A percentile compares a stretch with the other conserved stretches of the same genome.
These are phyloP conservation scores for Volucella bombylans DNA, from an alignment of 2,888 invertebrate species.

Conservation along the genomic window DNA sequence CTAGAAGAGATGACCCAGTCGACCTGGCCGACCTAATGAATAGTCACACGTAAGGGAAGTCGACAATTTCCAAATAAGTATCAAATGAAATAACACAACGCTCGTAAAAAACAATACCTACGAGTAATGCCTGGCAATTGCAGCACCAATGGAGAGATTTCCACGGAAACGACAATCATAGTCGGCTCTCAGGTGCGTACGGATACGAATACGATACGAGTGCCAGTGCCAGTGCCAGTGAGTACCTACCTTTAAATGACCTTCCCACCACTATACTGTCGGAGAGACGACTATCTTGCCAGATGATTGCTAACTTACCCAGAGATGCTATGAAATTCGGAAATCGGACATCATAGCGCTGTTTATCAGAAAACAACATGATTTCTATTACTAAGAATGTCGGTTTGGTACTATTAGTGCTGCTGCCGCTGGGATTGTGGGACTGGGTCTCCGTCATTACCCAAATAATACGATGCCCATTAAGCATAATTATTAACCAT, in stretches of 20 bases:
- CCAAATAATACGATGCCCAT: conserved; percentile 71
- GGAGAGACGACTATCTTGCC: conserved; percentile 1
- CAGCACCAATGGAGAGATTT: conserved; percentile 18
- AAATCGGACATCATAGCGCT: conserved; percentile 67
- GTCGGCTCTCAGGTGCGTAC: conserved; percentile 12
- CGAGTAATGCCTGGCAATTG: not conserved
- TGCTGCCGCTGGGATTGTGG: too few species aligned
- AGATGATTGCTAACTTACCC: conserved; percentile 44
- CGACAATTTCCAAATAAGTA: conserved; percentile 71
- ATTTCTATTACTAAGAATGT: conserved; percentile 45
- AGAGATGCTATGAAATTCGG: conserved; percentile 59
- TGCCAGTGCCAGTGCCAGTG: not conserved
- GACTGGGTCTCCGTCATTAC: conserved; percentile 65
- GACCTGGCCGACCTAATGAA: conserved; percentile 65
- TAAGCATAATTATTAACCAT: conserved; percentile 73
- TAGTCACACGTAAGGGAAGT: conserved; percentile 70
- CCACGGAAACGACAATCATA: conserved; percentile 52
- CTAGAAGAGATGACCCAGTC: conserved; percentile 52
- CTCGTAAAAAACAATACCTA: conserved; percentile 38
- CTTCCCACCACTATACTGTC: conserved; percentile 44
- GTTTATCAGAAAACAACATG: conserved; percentile 66
- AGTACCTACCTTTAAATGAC: conserved; percentile 41
- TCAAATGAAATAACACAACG: conserved; percentile 54
- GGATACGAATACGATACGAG: not conserved
- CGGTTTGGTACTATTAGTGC: conserved; percentile 1